These are phyloP conservation scores for Platanista minor DNA, from an alignment of 2,113 vertebrate species.

Conservation along the genomic window DNA sequence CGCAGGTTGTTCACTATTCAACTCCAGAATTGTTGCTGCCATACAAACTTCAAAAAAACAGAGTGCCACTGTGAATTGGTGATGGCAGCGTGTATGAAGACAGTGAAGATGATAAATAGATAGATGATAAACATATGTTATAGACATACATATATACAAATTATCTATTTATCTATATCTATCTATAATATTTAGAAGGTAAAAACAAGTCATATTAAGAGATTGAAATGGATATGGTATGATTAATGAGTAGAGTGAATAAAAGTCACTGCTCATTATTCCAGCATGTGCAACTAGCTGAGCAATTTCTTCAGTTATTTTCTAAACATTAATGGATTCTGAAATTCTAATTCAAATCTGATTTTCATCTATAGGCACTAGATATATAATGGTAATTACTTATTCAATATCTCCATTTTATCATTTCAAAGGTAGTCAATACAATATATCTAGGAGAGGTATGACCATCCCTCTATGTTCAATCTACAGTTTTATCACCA, in stretches of 20 bases:
- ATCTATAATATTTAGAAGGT: neutral
- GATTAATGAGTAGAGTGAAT: neutral
- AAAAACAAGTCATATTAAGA: neutral
- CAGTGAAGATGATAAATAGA: neutral
- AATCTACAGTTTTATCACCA: no score
- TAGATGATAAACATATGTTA: neutral
- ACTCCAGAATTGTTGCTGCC: neutral
- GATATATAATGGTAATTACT: neutral
- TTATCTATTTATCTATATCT: no score
- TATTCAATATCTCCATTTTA: neutral
- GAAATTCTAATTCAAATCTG: neutral
- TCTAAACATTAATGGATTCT: neutral
- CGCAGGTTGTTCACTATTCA: neutral
- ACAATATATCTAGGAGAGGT: neutral
- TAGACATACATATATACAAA: no score
- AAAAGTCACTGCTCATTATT: neutral
- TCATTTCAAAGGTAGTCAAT: neutral
- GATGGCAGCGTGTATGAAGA: neutral
- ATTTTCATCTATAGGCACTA: neutral
- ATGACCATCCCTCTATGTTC: neutral
- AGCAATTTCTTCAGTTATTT: neutral
- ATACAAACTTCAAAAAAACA: neutral
- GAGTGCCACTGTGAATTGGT: neutral
- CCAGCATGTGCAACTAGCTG: neutral
- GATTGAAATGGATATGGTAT: neutral